Conservation (phyloP, 2,888 invertebrate species). For the Dolichopus griseipennis region DNA sequence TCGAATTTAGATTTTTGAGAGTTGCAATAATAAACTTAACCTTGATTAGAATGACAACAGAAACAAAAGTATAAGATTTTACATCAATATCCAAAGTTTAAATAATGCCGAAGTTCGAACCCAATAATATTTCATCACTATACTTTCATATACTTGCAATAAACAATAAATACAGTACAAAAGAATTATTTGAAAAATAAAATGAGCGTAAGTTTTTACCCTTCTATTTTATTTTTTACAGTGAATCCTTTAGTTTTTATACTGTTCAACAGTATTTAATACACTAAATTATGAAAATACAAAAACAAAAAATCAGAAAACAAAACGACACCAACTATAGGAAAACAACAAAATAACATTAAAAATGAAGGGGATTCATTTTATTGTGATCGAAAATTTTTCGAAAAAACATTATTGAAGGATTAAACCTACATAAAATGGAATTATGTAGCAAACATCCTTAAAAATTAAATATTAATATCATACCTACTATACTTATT, state of each 20-base stretch:
- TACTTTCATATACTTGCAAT: too few relatives aligned
- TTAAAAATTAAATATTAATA: conserved; percentile 6
- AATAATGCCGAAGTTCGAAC: too few relatives aligned
- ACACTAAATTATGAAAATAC: neutral
- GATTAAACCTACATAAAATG: conserved; percentile 2
- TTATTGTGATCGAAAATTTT: neutral
- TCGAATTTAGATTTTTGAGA: too few relatives aligned
- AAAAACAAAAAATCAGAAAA: neutral
- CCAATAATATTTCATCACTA: too few relatives aligned
- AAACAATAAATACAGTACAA: neutral
- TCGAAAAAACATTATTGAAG: neutral
- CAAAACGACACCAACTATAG: neutral
- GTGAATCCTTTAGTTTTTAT: neutral
- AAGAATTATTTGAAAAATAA: neutral
- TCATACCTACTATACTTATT: neutral
- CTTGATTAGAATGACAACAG: too few relatives aligned
- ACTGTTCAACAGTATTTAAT: neutral
- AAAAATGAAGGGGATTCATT: neutral
- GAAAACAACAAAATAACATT: neutral
- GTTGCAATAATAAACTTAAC: too few relatives aligned
- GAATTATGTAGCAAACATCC: conserved; percentile 3
- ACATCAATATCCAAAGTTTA: too few relatives aligned
- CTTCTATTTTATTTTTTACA: neutral
- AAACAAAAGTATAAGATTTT: too few relatives aligned
- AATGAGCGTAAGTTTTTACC: neutral